A percentile compares a stretch with the other conserved stretches of the same genome.
Evolutionary conservation across 2,888 invertebrate species (phyloP).

Genomic region (Patella pellucida): DNA sequence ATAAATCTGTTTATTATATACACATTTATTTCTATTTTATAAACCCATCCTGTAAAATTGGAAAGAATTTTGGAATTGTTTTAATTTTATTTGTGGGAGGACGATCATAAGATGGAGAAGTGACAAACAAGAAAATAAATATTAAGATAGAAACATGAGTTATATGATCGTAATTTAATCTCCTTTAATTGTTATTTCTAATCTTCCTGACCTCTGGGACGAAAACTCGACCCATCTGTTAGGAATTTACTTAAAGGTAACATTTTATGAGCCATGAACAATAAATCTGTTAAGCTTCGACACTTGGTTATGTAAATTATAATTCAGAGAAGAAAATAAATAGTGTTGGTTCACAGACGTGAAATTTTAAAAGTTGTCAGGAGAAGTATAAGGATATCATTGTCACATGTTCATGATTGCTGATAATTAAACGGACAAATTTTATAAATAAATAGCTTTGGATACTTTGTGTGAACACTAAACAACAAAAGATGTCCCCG

Average conservation of each 20-base stretch:
- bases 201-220: not conserved
- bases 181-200: constrained; percentile 1
- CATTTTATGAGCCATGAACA: too few relatives aligned
- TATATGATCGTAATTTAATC: not conserved
- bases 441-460: not conserved
- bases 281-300: too few relatives aligned
- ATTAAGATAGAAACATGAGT: not conserved
- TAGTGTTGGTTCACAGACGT: not conserved
- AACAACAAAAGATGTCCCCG: too few relatives aligned
- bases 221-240: too few relatives aligned
- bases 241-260: too few relatives aligned
- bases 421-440: not conserved
- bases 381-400: not conserved
- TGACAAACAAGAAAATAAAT: not conserved
- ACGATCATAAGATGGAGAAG: not conserved
- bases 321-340: too few relatives aligned
- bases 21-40: too few relatives aligned
- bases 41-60: too few relatives aligned
- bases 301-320: too few relatives aligned
- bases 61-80: too few relatives aligned
- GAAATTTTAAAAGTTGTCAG: not conserved
- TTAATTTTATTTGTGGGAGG: too few relatives aligned
- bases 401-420: constrained; percentile 3
- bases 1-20: too few relatives aligned
- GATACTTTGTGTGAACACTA: not conserved